These are phyloP conservation scores for Hemichromis elongatus DNA, from an alignment of 2,113 vertebrate species.

Conservation along the genomic window DNA sequence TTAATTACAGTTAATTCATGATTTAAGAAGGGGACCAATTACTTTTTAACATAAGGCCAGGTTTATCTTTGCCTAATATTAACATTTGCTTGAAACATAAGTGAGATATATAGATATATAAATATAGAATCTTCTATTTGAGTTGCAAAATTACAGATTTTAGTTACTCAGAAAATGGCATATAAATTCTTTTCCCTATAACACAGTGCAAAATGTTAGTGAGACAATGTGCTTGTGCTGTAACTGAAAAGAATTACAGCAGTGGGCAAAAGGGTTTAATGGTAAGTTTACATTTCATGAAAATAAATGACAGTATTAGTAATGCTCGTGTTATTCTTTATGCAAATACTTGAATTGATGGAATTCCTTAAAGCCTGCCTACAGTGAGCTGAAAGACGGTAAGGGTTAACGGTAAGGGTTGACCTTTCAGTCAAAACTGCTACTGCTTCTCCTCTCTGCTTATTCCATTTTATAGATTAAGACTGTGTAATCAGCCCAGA, in stretches of 20 bases:
- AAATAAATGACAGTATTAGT: neutral
- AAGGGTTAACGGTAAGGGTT: constrained; percentile 16
- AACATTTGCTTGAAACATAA: neutral
- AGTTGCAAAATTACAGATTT: neutral
- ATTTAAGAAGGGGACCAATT: neutral
- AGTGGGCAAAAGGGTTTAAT: no score
- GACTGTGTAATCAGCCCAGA: constrained; percentile 23
- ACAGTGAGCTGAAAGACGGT: neutral
- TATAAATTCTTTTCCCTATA: neutral
- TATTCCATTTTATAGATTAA: neutral
- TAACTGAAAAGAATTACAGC: neutral
- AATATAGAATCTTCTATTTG: neutral
- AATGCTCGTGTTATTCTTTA: neutral
- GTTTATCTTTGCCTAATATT: neutral
- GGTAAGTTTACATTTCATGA: neutral
- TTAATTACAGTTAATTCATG: neutral
- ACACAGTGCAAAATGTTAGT: neutral
- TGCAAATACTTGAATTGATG: neutral
- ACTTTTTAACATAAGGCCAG: neutral
- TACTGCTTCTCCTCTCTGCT: neutral
- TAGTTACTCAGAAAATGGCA: neutral
- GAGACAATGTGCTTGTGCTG: neutral
- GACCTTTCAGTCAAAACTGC: constrained; percentile 25
- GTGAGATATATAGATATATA: neutral
- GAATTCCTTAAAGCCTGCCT: neutral